Evolutionary conservation across 53 echinoderm and acorn worm species (phyloP).

Genomic region (Paracentrotus lividus): DNA sequence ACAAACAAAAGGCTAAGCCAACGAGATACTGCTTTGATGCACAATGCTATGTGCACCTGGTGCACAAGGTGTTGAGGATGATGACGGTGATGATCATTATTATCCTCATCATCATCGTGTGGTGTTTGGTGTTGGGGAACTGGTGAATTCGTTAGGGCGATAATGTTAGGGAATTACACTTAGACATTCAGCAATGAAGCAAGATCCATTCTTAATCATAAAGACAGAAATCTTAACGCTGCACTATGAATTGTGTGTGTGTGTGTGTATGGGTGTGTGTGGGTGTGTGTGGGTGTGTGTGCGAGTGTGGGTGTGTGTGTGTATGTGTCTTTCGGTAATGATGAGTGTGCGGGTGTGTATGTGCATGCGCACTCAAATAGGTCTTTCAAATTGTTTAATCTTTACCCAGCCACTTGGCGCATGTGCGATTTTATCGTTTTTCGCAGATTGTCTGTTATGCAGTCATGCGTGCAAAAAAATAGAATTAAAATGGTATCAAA

Average conservation of each 20-base stretch:
- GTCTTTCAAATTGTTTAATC: too few species aligned
- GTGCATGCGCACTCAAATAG: too few species aligned
- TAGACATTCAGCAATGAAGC: neutral
- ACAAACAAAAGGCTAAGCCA: slow-evolving; percentile 24
- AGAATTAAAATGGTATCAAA: slow-evolving; percentile 16
- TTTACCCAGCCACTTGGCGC: too few species aligned
- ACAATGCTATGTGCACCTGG: neutral
- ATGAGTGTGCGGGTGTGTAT: neutral
- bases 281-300: slow-evolving; percentile 19
- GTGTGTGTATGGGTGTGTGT: neutral
- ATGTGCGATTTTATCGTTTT: too few species aligned
- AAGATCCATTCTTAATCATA: neutral
- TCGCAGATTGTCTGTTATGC: neutral
- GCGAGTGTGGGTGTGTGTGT: neutral
- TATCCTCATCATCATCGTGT: neutral
- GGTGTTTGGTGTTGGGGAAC: neutral
- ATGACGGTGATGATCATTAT: neutral
- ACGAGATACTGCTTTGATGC: slow-evolving; percentile 4
- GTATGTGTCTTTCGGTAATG: neutral
- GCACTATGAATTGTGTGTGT: neutral
- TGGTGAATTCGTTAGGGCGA: neutral
- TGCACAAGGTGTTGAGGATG: neutral
- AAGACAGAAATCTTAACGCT: neutral
- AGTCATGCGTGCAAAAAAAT: slow-evolving; percentile 19
- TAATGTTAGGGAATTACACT: slow-evolving; percentile 1